Base-by-base conservation (phyloP, 2,797 vertebrate species). In the Propithecus perrieri region DNA sequence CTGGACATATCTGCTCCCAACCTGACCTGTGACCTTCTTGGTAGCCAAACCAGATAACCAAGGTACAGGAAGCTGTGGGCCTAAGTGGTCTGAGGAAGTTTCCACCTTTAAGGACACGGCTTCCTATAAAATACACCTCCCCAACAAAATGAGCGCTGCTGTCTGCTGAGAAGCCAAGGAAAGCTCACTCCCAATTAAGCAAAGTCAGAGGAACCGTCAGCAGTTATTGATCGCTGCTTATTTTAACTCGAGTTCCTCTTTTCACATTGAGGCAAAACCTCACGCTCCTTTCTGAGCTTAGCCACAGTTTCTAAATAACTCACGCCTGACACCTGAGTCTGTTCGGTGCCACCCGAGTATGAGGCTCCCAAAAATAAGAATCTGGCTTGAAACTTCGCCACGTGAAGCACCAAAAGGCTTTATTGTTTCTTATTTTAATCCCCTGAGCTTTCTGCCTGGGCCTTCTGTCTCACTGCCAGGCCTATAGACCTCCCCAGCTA, bases 231-330 rank as follows among this genome's bases (percentile, higher is more conserved):
- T 59, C 1, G 0, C 50, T 12, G 81, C 85, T 81, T 35, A 50
- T 78, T 97, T 96, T 93, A 89, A 80, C 75, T 59, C 20, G 0
- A 96, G 96, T 98, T 98, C 97, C 97, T 96, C 95, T 98, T 97
- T 97, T 91, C 83, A 61, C 15, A 46, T 63, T 33, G 67, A 94
- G 75, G 35, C 78, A 67, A 91, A 92, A 91, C 78, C 95, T 96
- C 95, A 69, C 28, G 3, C 22, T 81, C 83, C 86, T 94, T 96
- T 91, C 89, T 97, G 94, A 91, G 91, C 83, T 67, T 18, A 89
- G 95, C 95, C 86, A 76, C 95, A 67, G 96, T 96, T 97, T 97
- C 97, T 91, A 74, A 95, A 96, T 95, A 88, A 96, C 89, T 96
- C 93, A 92, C 7, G 43, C 80, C 93, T 83, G 22, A 76, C 33